These are phyloP conservation scores for Drosophila pseudotakahashii DNA, from an alignment of 2,888 invertebrate species.

Conservation along the genomic window DNA sequence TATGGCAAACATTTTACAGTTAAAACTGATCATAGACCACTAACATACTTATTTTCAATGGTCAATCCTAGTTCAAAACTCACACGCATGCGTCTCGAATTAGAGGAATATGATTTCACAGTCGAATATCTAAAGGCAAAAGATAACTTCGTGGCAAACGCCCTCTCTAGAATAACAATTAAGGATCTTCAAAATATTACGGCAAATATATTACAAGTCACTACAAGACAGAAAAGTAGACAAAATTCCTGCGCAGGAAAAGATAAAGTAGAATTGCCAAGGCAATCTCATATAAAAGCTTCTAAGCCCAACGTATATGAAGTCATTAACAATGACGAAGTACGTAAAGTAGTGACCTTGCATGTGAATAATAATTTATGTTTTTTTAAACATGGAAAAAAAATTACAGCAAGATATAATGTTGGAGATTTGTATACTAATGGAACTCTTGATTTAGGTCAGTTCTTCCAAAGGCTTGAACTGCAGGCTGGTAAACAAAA, in stretches of 20 bases:
- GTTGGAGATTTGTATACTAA: not conserved
- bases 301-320: too few relatives aligned
- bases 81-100: not conserved
- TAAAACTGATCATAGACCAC: not conserved
- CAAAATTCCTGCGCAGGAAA: too few relatives aligned
- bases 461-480: not conserved
- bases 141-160: not conserved
- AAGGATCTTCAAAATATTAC: constrained; percentile 1
- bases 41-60: not conserved
- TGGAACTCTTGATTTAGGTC: not conserved
- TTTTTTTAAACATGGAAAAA: not conserved
- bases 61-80: constrained; percentile 1
- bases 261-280: too few relatives aligned
- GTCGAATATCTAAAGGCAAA: too few relatives aligned
- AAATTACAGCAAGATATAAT: not conserved
- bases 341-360: too few relatives aligned
- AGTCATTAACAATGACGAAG: too few relatives aligned
- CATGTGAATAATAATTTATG: too few relatives aligned
- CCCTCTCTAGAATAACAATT: not conserved
- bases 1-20: too few relatives aligned
- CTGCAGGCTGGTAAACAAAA: not conserved
- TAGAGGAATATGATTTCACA: not conserved
- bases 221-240: too few relatives aligned
- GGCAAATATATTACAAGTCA: too few relatives aligned
- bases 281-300: too few relatives aligned